Percentiles rank a stretch among this genome's conserved stretches.
Evolutionary conservation across 2,888 invertebrate genomes (phyloP).

Genomic region (Tanytarsus gracilentus): DNA sequence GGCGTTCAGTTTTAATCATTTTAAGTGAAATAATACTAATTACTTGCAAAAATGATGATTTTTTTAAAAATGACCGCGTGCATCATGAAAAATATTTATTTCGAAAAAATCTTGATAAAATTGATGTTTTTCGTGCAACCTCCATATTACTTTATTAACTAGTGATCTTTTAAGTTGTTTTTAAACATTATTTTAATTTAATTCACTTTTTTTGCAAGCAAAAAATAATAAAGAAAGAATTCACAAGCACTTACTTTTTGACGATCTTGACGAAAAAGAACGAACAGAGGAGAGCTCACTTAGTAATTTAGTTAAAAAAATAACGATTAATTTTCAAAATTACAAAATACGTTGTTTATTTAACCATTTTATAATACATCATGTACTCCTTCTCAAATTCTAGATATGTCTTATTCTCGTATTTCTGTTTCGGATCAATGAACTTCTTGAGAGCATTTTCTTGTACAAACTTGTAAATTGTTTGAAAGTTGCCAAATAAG

Average conservation of each 20-base stretch:
- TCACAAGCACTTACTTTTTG: neutral
- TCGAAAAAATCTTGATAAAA: neutral
- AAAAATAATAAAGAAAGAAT: neutral
- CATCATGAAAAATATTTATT: neutral
- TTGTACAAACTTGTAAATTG: too few species aligned
- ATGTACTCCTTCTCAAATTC: too few species aligned
- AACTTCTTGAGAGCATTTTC: too few species aligned
- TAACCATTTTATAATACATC: too few species aligned
- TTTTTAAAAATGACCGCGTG: neutral
- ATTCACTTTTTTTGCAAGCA: conserved; percentile 3
- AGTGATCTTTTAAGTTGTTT: neutral
- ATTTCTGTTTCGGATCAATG: too few species aligned
- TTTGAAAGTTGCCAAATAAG: too few species aligned
- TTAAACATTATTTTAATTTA: neutral
- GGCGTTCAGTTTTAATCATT: conserved; percentile 28
- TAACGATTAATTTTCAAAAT: too few species aligned
- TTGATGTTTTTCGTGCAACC: neutral
- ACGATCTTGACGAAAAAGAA: neutral
- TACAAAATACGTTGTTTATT: too few species aligned
- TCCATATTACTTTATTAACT: neutral
- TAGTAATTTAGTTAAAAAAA: too few species aligned
- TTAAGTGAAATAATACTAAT: neutral
- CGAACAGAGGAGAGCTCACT: too few species aligned
- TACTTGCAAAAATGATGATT: conserved; percentile 12
- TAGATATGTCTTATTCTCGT: too few species aligned